Conservation (phyloP, 2,113 vertebrate genomes). For the Antigone vipio region DNA sequence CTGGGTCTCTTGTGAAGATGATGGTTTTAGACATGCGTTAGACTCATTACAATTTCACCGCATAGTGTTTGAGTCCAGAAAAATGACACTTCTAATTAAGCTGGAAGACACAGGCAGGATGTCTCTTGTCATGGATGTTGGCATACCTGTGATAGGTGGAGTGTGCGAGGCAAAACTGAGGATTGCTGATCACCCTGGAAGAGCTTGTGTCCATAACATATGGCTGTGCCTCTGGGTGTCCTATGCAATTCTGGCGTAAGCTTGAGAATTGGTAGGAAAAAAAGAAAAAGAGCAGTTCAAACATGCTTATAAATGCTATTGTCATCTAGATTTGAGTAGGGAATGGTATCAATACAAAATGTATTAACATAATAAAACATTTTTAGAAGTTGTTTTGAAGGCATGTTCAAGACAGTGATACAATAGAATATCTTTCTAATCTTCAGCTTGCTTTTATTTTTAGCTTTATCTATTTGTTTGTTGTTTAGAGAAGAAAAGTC, state of each 20-base stretch:
- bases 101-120: not conserved
- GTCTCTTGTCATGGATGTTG: not conserved
- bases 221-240: not conserved
- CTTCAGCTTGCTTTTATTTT: not conserved
- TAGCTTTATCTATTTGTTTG: not conserved
- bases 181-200: not conserved
- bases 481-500: not conserved
- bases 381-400: not conserved
- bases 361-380: not conserved
- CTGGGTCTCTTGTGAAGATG: not conserved
- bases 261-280: not conserved
- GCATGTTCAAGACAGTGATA: not conserved
- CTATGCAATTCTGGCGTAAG: not conserved
- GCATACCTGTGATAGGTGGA: not conserved
- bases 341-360: not conserved
- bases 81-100: constrained; percentile 1
- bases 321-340: not conserved
- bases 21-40: not conserved
- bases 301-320: not conserved
- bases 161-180: not conserved
- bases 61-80: not conserved
- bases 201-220: not conserved
- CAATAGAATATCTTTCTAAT: not conserved
- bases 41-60: not conserved
- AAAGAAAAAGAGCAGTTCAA: not conserved